phyloP scores from a whole-genome alignment of 2,888 invertebrate species.

The Sarcophaga carnaria region DNA sequence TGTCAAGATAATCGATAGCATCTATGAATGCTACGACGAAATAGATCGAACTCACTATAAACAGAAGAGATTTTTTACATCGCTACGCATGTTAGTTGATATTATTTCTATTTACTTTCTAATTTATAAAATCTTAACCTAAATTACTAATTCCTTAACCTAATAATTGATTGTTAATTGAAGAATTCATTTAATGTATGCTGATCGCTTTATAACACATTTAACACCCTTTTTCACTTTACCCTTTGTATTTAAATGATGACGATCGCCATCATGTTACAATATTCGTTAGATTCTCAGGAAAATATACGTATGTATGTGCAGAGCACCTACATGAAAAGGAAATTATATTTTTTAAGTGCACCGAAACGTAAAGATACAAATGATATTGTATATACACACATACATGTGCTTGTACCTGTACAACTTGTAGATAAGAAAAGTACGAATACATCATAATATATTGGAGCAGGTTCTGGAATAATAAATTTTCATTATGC shows the following conservation, averaged over 20 bases:
- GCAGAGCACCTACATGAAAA: slow-evolving; percentile 60
- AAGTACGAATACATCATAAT: neutral
- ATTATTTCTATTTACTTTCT: too few relatives aligned
- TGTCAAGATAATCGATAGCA: too few relatives aligned
- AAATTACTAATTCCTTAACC: too few relatives aligned
- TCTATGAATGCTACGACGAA: too few relatives aligned
- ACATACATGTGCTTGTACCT: slow-evolving; percentile 27
- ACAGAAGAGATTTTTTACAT: too few relatives aligned
- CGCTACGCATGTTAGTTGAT: too few relatives aligned
- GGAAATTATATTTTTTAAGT: slow-evolving; percentile 60
- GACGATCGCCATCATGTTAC: slow-evolving; percentile 14
- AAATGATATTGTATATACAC: slow-evolving; percentile 42
- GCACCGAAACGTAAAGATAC: slow-evolving; percentile 67
- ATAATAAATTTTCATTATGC: slow-evolving; percentile 55
- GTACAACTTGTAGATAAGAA: slow-evolving; percentile 33
- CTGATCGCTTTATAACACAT: neutral
- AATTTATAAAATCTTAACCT: too few relatives aligned
- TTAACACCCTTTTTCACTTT: slow-evolving; percentile 4
- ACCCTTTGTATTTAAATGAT: slow-evolving; percentile 25
- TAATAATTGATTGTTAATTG: too few relatives aligned
- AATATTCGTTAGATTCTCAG: slow-evolving; percentile 41
- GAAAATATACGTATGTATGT: slow-evolving; percentile 24
- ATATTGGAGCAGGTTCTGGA: slow-evolving; percentile 47
- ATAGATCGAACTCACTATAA: too few relatives aligned
- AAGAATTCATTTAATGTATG: too few relatives aligned